Conservation (phyloP, 2,797 vertebrate genomes). For the Enteromius anoplus region DNA sequence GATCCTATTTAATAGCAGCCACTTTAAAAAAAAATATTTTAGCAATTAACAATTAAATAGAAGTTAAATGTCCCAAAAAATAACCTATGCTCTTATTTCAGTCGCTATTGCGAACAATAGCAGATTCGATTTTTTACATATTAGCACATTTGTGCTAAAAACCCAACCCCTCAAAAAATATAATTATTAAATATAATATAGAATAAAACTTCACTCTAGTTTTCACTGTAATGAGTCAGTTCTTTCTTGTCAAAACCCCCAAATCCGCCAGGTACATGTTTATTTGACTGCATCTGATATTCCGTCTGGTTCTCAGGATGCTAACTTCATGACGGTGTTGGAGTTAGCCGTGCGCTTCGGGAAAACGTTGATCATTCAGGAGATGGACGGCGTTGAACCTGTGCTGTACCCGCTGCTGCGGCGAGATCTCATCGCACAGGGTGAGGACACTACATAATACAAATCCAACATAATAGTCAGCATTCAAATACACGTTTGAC, state of each 20-base stretch:
- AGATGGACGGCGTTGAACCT: slow-evolving; percentile 94
- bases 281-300: neutral
- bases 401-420: slow-evolving; percentile 92
- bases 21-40: too few relatives aligned
- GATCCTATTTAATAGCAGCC: too few relatives aligned
- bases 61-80: neutral
- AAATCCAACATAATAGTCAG: neutral
- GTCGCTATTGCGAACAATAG: neutral
- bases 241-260: neutral
- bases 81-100: too few relatives aligned
- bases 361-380: slow-evolving; percentile 96
- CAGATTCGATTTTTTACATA: neutral
- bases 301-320: slow-evolving; percentile 76
- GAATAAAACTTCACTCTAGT: too few relatives aligned
- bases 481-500: neutral
- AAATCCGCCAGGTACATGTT: neutral
- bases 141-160: too few relatives aligned
- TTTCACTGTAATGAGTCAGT: neutral
- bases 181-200: too few relatives aligned
- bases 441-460: slow-evolving; percentile 66
- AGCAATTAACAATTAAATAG: too few relatives aligned
- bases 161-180: too few relatives aligned
- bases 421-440: slow-evolving; percentile 91
- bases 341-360: slow-evolving; percentile 96
- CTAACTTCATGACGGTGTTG: slow-evolving; percentile 90